Conservation (phyloP, 2,113 vertebrate species). For the Loxodonta africana region DNA sequence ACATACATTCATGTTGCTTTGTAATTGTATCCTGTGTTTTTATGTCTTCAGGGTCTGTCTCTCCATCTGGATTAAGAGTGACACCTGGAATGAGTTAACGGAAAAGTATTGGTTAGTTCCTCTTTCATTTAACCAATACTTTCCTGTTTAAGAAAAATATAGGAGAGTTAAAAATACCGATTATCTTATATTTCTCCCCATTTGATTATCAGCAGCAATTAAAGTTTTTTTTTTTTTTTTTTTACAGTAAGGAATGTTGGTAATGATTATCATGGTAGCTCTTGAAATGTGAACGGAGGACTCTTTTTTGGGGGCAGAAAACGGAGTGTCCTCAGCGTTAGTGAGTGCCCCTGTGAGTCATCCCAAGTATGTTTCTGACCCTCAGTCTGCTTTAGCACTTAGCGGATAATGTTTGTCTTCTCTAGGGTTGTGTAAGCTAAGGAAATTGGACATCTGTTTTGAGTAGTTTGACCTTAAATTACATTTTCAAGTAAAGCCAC, state of each 20-base stretch:
- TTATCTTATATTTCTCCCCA: neutral
- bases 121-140: too few relatives aligned
- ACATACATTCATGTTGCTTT: neutral
- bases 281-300: neutral
- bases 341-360: neutral
- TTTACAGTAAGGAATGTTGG: neutral
- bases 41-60: neutral
- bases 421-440: slow-evolving; percentile 59
- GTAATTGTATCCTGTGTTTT: neutral
- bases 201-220: neutral
- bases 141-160: too few relatives aligned
- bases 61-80: neutral
- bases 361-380: neutral
- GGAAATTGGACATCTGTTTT: slow-evolving; percentile 77
- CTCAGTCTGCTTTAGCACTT: neutral
- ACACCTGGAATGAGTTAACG: neutral
- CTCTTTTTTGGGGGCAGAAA: neutral
- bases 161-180: too few relatives aligned
- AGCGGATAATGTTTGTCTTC: slow-evolving; percentile 40
- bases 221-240: neutral
- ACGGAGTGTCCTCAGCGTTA: neutral
- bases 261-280: neutral
- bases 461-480: slow-evolving; percentile 71
- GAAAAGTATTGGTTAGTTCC: neutral
- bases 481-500: slow-evolving; percentile 66